Percentiles rank a stretch among this genome's conserved stretches.
Conservation (phyloP, 2,888 invertebrate species). For the Blera fallax region DNA sequence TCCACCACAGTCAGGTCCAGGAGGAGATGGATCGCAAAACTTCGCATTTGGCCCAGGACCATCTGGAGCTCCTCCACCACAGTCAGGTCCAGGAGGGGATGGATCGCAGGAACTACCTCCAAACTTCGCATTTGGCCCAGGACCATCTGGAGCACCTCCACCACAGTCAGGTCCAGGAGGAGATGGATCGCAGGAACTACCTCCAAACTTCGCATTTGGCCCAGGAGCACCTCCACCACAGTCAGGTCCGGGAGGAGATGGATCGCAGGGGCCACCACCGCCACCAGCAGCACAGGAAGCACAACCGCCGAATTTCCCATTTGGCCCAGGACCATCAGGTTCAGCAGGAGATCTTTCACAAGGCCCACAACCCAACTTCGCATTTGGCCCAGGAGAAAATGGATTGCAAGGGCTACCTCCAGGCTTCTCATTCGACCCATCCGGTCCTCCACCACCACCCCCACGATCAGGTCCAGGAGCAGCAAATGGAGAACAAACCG, state of each 20-base stretch:
- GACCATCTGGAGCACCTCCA: not conserved
- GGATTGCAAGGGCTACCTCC: constrained; percentile 13
- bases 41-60: not conserved
- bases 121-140: not conserved
- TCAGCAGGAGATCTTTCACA: not conserved
- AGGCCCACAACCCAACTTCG: not conserved
- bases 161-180: not conserved
- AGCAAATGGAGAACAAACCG: not conserved
- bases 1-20: not conserved
- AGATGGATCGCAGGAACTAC: not conserved
- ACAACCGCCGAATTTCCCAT: not conserved
- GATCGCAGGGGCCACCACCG: not conserved
- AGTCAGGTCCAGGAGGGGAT: not conserved
- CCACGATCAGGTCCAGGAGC: not conserved
- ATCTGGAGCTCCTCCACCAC: not conserved
- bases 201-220: not conserved
- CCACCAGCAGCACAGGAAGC: not conserved
- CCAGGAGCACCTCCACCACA: not conserved
- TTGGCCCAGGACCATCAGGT: not conserved
- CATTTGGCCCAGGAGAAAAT: not conserved
- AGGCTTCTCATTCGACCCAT: constrained; percentile 13
- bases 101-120: not conserved
- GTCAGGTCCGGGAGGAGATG: not conserved
- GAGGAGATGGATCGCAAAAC: not conserved
- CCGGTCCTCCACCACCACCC: not conserved